Base-by-base conservation (phyloP, 1,140 invertebrate species). In the Drosophila jambulina region DNA sequence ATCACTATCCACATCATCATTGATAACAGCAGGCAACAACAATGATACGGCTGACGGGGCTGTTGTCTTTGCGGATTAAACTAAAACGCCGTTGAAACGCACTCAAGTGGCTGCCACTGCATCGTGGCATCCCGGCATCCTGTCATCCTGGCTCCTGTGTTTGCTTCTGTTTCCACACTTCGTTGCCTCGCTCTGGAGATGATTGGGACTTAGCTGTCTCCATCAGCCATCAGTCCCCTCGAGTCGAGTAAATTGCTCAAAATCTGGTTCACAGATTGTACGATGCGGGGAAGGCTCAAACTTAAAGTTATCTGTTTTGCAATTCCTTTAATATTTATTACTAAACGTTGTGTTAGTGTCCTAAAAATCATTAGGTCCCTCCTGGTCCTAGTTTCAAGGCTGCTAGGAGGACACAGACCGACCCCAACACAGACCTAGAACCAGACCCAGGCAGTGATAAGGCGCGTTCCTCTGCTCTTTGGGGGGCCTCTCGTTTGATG, bases 11-110 rank as follows among this genome's bases (percentile, higher is more conserved):
- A 32, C 60, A 17, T 32, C 49, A 65, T 48, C 51, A 19, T 36
- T 45, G 57, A 19, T 34, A 34, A 53, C 19, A 40, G 46, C 15
- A 27, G 34, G 58, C 27, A 58, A 27, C 51, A 58, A 58, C 64
- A 69, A 57, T 57, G 38, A 69, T 51, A 36, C 25, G 25, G 25
- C 38, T 69, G 70, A 45, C 63, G 38, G 49, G 36, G 13, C 46
- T 76, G 80, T 78, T 87, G 78, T 90, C 84, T 88, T 90, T 87
- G 84, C 72, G 80, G 84, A 87, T 87, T 87, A 90, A 72, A 48
- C 42, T 71, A 61, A 78, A 87, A 84, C 64, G 78, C 56, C 76
- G 75, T 80, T 79, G 67, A 79, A 87, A 80, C 65, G 76, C 83
- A 87, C 82, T 87, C 72, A 80, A 87, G 80, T 88, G 72, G 71